Percentiles rank a stretch among this genome's conserved stretches.
Evolutionary conservation across 92 coral and sea anemone species (phyloP).

Genomic region (Nematostella vectensis): DNA sequence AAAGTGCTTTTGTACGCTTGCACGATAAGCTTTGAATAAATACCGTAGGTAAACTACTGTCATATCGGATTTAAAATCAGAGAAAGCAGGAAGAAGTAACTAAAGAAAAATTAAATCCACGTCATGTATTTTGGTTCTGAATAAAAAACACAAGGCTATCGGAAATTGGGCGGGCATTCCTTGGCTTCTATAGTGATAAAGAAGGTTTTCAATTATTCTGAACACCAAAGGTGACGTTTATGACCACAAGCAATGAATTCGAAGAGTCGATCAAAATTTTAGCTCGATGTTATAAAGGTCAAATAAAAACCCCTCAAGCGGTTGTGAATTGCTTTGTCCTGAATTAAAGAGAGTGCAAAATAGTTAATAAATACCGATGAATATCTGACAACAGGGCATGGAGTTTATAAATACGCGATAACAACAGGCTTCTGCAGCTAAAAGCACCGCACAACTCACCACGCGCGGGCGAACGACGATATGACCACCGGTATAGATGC

Average conservation of each 20-base stretch:
- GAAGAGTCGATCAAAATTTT: no score
- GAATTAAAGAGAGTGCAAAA: background rate
- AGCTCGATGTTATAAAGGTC: background rate
- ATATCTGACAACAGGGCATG: background rate
- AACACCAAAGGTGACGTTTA: no score
- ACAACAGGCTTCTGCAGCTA: background rate
- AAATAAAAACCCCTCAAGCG: background rate
- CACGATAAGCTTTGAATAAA: background rate
- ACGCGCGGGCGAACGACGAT: background rate
- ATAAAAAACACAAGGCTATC: background rate
- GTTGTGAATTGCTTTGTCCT: background rate
- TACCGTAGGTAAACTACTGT: background rate
- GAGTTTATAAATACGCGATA: background rate
- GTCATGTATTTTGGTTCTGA: no score
- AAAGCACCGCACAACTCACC: background rate
- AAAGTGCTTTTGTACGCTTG: background rate
- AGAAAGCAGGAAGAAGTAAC: no score
- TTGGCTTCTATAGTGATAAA: background rate
- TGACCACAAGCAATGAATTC: no score
- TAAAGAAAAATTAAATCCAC: no score
- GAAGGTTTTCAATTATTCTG: no score
- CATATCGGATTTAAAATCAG: background rate
- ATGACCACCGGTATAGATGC: background rate
- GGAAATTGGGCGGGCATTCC: background rate
- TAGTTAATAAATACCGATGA: background rate